Evolutionary conservation across 2,797 vertebrate species (phyloP), one percentile per base, ranked within the genome.

Genomic region (Triplophysa yarkandensis): DNA sequence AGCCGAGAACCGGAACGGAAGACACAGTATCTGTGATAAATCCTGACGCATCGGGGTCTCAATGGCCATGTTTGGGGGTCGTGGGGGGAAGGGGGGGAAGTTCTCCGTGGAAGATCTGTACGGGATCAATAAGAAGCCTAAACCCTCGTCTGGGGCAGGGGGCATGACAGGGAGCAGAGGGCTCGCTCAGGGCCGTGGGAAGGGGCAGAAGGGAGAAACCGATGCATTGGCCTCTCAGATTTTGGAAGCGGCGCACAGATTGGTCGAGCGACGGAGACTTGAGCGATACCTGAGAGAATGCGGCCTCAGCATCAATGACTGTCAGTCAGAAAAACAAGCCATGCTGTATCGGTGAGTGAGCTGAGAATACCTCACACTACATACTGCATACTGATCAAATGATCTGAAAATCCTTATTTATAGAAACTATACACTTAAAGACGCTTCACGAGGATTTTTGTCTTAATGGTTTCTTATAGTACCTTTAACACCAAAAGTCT

Each of bases 81-180:
- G 83, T 1, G 87, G 90, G 39, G 91, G 87, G 0, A 92, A 91
- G 54, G 91, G 90, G 16, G 91, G 90, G 0, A 93, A 93, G 81
- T 92, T 92, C 82, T 93, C 91, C 0, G 90, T 93, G 74, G 93
- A 95, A 62, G 93, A 94, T 52, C 85, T 94, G 16, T 94, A 94
- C 28, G 92, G 93, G 81, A 86, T 93, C 86, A 92, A 87, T 46
- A 94, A 94, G 87, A 94, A 93, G 81, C 86, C 89, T 54, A 94
- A 92, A 77, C 85, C 89, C 0, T 88, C 88, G 0, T 85, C 88
- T 52, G 88, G 87, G 44, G 84, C 87, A 0, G 85, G 80, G 73
- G 83, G 80, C 28, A 84, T 86, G 0, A 81, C 73, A 39, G 90
- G 87, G 72, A 87, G 86, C 77, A 68, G 84, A 48, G 89, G 52